A percentile compares a stretch with the other conserved stretches of the same genome.
phyloP scores from a whole-genome alignment of 2,888 invertebrate genomes.

The Idaea dimidiata region DNA sequence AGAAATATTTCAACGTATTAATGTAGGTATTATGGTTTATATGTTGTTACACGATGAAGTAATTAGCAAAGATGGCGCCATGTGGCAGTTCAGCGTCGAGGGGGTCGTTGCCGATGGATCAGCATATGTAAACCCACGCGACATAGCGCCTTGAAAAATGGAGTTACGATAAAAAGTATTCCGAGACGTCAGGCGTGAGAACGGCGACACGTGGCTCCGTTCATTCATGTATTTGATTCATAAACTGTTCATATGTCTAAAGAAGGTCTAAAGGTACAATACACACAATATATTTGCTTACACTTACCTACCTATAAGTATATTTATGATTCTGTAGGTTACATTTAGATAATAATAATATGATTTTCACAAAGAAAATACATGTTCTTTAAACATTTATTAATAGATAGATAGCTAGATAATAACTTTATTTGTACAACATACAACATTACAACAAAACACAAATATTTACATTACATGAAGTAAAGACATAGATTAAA shows the following conservation, averaged over 20 bases:
- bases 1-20: slow-evolving; percentile 5
- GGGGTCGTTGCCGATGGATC: slow-evolving; percentile 63
- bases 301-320: not conserved
- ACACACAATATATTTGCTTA: slow-evolving; percentile 23
- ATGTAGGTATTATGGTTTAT: slow-evolving; percentile 20
- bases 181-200: slow-evolving; percentile 66
- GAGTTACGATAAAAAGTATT: slow-evolving; percentile 68
- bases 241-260: slow-evolving; percentile 53
- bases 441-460: too few species aligned
- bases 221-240: slow-evolving; percentile 80
- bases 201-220: slow-evolving; percentile 72
- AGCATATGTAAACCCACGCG: slow-evolving; percentile 73
- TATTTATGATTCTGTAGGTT: not conserved
- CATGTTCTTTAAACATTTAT: too few species aligned
- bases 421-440: too few species aligned
- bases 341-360: not conserved
- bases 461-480: too few species aligned
- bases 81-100: slow-evolving; percentile 60
- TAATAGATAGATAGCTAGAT: too few species aligned
- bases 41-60: slow-evolving; percentile 57
- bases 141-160: slow-evolving; percentile 58
- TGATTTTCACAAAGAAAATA: not conserved
- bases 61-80: slow-evolving; percentile 73
- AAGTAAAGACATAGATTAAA: too few species aligned
- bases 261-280: slow-evolving; percentile 39